phyloP scores from a whole-genome alignment of 2,113 vertebrate genomes.

The Albula glossodonta region DNA sequence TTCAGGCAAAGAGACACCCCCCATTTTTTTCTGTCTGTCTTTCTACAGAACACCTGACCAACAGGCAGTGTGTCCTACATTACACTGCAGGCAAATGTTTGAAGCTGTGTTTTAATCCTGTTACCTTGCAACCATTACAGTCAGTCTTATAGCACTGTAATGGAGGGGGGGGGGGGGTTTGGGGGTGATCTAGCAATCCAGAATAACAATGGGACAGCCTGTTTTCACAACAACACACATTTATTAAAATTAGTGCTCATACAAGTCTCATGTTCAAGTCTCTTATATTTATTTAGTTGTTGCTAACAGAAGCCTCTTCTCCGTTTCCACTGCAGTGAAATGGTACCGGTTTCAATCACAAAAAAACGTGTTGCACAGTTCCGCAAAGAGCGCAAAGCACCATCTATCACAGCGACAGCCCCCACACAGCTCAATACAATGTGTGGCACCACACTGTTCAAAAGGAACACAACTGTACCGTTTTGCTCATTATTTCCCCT shows the following conservation, averaged over 20 bases:
- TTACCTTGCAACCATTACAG: neutral
- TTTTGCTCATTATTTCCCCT: neutral
- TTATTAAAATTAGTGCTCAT: neutral
- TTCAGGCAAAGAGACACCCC: neutral
- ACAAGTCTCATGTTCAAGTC: neutral
- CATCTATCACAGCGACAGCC: neutral
- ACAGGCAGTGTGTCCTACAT: neutral
- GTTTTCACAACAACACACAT: neutral
- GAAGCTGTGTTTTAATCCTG: neutral
- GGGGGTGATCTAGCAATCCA: neutral
- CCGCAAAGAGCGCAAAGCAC: conserved; percentile 6
- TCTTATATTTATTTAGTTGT: neutral
- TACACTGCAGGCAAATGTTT: neutral
- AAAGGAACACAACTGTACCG: neutral
- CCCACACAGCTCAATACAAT: neutral
- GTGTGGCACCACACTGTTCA: neutral
- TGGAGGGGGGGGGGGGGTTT: no score
- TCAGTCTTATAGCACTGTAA: neutral
- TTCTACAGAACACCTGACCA: neutral
- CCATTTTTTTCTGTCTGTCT: neutral
- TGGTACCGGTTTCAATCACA: neutral
- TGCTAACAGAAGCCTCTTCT: neutral
- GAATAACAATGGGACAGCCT: neutral
- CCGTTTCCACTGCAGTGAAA: neutral
- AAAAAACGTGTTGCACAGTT: conserved; percentile 1